phyloP scores from a whole-genome alignment of 64 coral and sea anemone genomes.

The Pachyseris speciosa region DNA sequence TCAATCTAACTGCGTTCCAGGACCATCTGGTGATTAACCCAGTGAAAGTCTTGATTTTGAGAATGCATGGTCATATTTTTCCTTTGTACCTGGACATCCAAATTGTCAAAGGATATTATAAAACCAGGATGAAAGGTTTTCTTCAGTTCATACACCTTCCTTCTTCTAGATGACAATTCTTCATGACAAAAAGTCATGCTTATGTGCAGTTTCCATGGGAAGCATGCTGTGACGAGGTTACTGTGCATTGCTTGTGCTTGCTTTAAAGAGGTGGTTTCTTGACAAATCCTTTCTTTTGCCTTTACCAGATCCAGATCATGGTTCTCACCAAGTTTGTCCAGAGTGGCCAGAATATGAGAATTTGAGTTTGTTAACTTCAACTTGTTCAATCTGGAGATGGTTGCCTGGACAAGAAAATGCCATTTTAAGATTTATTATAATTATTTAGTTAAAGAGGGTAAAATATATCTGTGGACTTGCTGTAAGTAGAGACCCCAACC shows the following conservation, averaged over 20 bases:
- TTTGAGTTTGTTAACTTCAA: slow-evolving; percentile 39
- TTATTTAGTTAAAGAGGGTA: too few relatives aligned
- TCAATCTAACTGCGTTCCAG: too few relatives aligned
- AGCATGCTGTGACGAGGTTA: background rate
- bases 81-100: slow-evolving; percentile 43
- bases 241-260: background rate
- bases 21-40: too few relatives aligned
- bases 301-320: background rate
- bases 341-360: background rate
- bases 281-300: background rate
- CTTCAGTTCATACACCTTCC: background rate
- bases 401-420: slow-evolving; percentile 13
- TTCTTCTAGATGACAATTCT: background rate
- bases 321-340: slow-evolving; percentile 41
- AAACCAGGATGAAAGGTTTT: slow-evolving; percentile 26
- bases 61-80: slow-evolving; percentile 29
- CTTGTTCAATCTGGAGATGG: slow-evolving; percentile 36
- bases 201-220: background rate
- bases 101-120: slow-evolving; percentile 26
- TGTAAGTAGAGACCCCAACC: too few relatives aligned
- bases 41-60: too few relatives aligned
- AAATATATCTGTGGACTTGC: too few relatives aligned
- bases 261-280: background rate
- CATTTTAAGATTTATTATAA: too few relatives aligned
- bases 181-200: background rate